Evolutionary conservation across 2,113 vertebrate species (phyloP).

Genomic region (Podarcis cretensis): DNA sequence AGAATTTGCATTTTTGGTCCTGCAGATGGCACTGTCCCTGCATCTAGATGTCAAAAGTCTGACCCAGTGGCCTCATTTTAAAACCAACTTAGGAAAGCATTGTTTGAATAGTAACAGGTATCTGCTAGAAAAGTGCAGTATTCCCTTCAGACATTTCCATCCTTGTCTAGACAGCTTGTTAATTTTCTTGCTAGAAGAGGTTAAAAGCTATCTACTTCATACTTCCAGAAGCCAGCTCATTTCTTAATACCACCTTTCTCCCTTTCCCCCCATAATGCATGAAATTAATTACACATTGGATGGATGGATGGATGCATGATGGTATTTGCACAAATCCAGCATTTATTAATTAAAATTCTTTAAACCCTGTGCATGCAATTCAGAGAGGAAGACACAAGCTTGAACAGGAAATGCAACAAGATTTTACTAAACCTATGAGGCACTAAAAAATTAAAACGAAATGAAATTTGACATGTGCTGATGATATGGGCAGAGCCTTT

Average conservation of each 20-base stretch:
- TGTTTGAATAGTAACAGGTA: constrained; percentile 12
- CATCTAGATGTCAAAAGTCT: neutral
- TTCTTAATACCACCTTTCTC: neutral
- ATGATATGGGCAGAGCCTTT: neutral
- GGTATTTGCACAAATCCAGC: neutral
- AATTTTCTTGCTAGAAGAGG: neutral
- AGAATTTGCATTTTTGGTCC: constrained; percentile 30
- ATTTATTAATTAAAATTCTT: neutral
- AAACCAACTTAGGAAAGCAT: neutral
- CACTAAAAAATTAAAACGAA: neutral
- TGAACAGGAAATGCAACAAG: neutral
- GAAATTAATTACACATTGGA: neutral
- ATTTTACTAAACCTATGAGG: neutral
- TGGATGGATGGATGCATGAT: neutral
- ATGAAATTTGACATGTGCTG: neutral
- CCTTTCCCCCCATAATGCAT: neutral
- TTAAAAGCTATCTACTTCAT: constrained; percentile 19
- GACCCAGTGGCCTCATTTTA: neutral
- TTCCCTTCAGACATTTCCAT: constrained; percentile 18
- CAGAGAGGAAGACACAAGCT: neutral
- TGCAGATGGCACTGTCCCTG: constrained; percentile 75
- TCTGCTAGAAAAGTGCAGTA: constrained; percentile 24
- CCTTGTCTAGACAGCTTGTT: neutral
- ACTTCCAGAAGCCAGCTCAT: constrained; percentile 29
- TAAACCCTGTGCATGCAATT: neutral